Conservation (phyloP, 1,140 invertebrate species). For the Drosophila albomicans region DNA sequence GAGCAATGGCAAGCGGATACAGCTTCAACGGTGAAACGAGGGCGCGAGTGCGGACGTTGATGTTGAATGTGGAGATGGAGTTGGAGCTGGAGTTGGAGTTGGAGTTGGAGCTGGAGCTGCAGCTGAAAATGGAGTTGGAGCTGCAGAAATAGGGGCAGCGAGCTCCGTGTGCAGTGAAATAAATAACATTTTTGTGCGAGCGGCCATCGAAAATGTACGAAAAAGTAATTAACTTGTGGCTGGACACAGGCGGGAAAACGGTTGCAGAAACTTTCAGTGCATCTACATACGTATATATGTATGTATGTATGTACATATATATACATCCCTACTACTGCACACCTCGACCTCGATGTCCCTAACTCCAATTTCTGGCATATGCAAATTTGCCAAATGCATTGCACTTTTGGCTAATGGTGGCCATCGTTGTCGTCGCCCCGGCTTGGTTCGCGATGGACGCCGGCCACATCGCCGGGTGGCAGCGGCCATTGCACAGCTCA, state of each 20-base stretch:
- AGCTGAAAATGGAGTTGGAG: conserved; percentile 34
- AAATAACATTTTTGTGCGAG: conserved; percentile 74
- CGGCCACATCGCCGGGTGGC: not conserved
- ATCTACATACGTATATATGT: not conserved
- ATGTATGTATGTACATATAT: too few species aligned
- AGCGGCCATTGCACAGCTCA: conserved; percentile 38
- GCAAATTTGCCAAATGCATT: conserved; percentile 80
- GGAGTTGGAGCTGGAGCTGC: conserved; percentile 41
- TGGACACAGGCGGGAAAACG: conserved; percentile 2
- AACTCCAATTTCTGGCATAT: conserved; percentile 45
- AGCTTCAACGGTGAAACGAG: conserved; percentile 39
- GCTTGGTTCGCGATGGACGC: conserved; percentile 1
- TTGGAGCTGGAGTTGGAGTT: conserved; percentile 26
- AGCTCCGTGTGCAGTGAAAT: conserved; percentile 75
- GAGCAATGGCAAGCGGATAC: conserved; percentile 26
- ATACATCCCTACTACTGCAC: not conserved
- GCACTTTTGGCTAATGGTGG: conserved; percentile 78
- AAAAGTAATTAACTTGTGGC: conserved; percentile 82
- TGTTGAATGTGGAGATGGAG: not conserved
- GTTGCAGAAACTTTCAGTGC: conserved; percentile 26
- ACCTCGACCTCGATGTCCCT: not conserved
- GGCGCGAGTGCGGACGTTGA: conserved; percentile 26
- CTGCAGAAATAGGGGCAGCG: conserved; percentile 58
- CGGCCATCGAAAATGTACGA: conserved; percentile 79
- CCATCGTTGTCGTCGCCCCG: conserved; percentile 59